Conservation (phyloP, 2,888 invertebrate genomes). For the Thymelicus acteon region DNA sequence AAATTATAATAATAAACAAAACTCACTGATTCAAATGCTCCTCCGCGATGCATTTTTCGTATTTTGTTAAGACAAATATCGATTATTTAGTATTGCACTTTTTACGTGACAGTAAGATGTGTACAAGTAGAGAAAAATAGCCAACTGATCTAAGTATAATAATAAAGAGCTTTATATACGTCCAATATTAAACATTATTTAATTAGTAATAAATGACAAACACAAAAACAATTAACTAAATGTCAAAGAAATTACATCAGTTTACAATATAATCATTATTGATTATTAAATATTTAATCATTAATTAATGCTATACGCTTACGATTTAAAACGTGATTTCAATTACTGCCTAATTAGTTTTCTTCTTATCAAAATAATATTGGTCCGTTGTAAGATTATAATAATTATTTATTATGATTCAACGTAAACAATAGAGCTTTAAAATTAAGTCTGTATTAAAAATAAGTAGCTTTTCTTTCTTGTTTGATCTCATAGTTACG, state of each 20-base stretch:
- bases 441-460: no score
- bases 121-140: conserved; percentile 14
- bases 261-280: conserved; percentile 37
- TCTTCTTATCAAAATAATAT: background rate
- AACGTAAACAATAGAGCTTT: no score
- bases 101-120: conserved; percentile 5
- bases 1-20: background rate
- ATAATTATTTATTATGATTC: no score
- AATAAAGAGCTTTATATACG: conserved; percentile 60
- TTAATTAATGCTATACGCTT: conserved; percentile 35
- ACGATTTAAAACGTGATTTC: conserved; percentile 11
- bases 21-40: conserved; percentile 22
- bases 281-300: conserved; percentile 45
- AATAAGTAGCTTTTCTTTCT: no score
- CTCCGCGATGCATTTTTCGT: conserved; percentile 14
- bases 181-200: conserved; percentile 59
- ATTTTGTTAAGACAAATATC: background rate
- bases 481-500: no score
- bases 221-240: conserved; percentile 65
- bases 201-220: conserved; percentile 58
- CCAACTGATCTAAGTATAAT: conserved; percentile 51
- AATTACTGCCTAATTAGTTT: conserved; percentile 18
- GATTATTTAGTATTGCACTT: background rate
- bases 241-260: conserved; percentile 47
- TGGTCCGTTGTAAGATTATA: background rate